Evolutionary conservation across 1,140 invertebrate genomes (phyloP), one percentile per base, ranked within the genome.

Genomic region (Atta cephalotes): DNA sequence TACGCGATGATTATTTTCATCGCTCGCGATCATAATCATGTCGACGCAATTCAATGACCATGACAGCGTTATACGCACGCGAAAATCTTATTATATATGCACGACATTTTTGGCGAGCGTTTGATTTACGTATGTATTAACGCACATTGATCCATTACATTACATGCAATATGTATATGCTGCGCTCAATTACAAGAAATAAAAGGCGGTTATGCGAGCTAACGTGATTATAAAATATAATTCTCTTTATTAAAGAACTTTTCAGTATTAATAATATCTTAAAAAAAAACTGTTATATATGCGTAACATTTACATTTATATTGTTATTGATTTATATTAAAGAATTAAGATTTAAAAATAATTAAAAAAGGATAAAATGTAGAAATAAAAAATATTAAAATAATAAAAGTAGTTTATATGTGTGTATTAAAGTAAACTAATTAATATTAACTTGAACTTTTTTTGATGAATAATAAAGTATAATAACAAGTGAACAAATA

Each of bases 51-150:
- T 70, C 35, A 62, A 72, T 72, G 68, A 72, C 53, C 35, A 72
- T 62, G 68, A 49, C 53, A 49, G 18, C 12, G n/a, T 28, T 66
- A 53, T 51, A 63, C 28, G 28, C n/a, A 14, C 25, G 25, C 49
- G 31, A 72, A 53, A 85, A 56, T 77, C 21, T 28, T 28, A 72
- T 65, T 82, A 72, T 87, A 87, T 65, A 72, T 87, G 45, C 68
- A 71, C 45, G 53, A 70, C 45, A 84, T 84, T 87, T 80, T 87
- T 87, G 79, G 79, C 85, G 25, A 62, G 21, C 35, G 16, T 62
- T 80, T 87, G 79, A 87, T 84, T 82, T 87, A 87, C 51, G 68
- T 84, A 74, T 70, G 31, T 62, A 14, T 31, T 78, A 77, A 35
- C 28, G 72, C 60, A 77, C 25, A 39, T 72, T 53, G 25, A 21